Base-by-base conservation (phyloP, 2,888 invertebrate species). In the Cylloceria caligata region DNA sequence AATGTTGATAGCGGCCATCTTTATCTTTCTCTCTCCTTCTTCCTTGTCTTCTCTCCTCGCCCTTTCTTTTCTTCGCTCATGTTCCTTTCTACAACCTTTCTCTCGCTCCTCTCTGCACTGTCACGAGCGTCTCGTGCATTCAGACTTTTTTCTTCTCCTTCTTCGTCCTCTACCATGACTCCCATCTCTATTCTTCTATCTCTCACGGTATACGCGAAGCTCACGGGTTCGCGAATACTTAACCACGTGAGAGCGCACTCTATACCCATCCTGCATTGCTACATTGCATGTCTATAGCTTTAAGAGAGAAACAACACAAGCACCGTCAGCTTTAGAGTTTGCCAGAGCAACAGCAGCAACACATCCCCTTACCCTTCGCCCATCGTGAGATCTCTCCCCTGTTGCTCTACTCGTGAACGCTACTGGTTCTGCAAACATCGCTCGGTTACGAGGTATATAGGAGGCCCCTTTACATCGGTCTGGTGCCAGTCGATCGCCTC, bases 401-500 rank as follows among this genome's bases (percentile, higher is more conserved):
- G 80, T 74, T 83, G 65, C 72, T 79, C 55, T 68, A 52, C 69
- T 60, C 39, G 52, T 52, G 55, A 42, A 27, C 55, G 68, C 74
- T 67, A 27, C 73, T 52, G 55, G 67, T 34, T 16, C 64, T 68
- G 71, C 64, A 60, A 65, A 49, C 55, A 47, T 64, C 57, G 64
- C 65, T 42, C 71, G 47, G 45, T 71, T 80, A 39, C 60, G 62
- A 64, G 83, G 83, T 86, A 86, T 86, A 86, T 85, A 86, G 85
- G 81, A 80, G 83, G 69, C 77, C 52, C 65, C 68, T 57, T 72
- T 78, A 69, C 81, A 52, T 75, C 72, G 77, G 77, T 78, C 81
- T 57, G 65, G 65, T 85, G 85, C 85, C 86, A 86, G 86, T 86
- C 83, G 83, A 86, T 80, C 75, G 77, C 42, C 71, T 83, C 73